These are phyloP conservation scores for Lithosia quadra DNA, from an alignment of 2,888 invertebrate genomes.

Conservation along the genomic window DNA sequence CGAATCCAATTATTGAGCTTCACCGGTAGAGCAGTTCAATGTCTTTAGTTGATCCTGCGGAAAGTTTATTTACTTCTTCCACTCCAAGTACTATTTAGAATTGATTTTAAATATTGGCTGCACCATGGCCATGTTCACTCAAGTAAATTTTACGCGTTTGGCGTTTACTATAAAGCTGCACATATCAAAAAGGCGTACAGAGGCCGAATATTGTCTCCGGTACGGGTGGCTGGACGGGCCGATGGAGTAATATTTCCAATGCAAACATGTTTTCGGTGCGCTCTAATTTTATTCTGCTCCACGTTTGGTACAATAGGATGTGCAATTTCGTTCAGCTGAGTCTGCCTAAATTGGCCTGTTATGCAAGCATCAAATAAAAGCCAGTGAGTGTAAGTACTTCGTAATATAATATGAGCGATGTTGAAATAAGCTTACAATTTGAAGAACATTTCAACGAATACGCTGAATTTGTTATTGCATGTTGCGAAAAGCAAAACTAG, in stretches of 20 bases:
- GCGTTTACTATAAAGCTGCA: conserved; percentile 58
- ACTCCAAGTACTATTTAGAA: conserved; percentile 48
- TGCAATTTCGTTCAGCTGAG: conserved; percentile 74
- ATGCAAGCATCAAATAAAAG: conserved; percentile 71
- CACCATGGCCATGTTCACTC: conserved; percentile 43
- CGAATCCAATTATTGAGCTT: conserved; percentile 79
- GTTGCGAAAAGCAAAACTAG: conserved; percentile 52
- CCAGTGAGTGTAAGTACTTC: conserved; percentile 60
- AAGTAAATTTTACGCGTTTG: conserved; percentile 58
- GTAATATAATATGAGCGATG: conserved; percentile 61
- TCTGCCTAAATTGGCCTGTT: conserved; percentile 71
- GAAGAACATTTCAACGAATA: conserved; percentile 53
- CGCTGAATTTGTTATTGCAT: conserved; percentile 57
- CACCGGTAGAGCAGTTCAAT: conserved; percentile 65
- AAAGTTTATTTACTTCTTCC: conserved; percentile 65
- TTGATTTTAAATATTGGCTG: conserved; percentile 57
- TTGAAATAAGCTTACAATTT: conserved; percentile 62
- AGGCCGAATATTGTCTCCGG: conserved; percentile 61
- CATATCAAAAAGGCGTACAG: conserved; percentile 61
- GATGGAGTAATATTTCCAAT: conserved; percentile 68
- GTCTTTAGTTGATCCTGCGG: conserved; percentile 58
- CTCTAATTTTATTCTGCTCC: conserved; percentile 73
- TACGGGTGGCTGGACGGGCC: conserved; percentile 53
- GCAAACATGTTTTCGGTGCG: conserved; percentile 70
- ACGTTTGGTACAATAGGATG: conserved; percentile 70